Percentiles rank a stretch among this genome's conserved stretches.
phyloP scores from a whole-genome alignment of 2,888 invertebrate genomes.

The Spatulosminthurus flaviceps region DNA sequence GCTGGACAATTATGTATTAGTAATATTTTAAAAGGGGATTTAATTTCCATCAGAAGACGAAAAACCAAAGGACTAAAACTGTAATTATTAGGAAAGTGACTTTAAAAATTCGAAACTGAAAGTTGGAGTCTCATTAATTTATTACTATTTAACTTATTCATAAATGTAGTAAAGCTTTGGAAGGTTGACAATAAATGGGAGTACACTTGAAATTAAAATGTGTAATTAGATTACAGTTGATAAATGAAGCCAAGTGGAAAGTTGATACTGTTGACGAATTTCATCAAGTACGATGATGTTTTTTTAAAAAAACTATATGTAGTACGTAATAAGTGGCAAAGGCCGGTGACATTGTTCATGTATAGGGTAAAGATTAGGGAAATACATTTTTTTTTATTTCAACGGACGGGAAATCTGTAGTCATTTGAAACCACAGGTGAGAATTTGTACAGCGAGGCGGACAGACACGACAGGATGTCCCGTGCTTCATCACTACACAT shows the following conservation, averaged over 20 bases:
- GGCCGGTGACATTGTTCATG: neutral
- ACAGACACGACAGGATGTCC: slow-evolving; percentile 35
- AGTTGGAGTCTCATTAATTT: too few species aligned
- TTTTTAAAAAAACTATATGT: neutral
- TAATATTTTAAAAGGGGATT: too few species aligned
- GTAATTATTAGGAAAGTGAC: too few species aligned
- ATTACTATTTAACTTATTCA: neutral
- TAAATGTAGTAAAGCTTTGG: neutral
- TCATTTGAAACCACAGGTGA: slow-evolving; percentile 36
- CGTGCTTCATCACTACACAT: slow-evolving; percentile 22
- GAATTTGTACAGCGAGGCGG: slow-evolving; percentile 18
- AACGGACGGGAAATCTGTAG: slow-evolving; percentile 11
- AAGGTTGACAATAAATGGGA: neutral
- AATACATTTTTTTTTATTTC: neutral
- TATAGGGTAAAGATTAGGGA: neutral
- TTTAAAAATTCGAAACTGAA: too few species aligned
- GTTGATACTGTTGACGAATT: slow-evolving; percentile 8
- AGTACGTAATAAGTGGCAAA: neutral
- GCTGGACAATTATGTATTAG: too few species aligned
- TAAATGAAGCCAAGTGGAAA: slow-evolving; percentile 14
- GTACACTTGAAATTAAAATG: neutral
- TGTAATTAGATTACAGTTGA: neutral
- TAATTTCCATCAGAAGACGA: too few species aligned
- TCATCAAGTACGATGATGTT: neutral
- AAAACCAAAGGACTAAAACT: too few species aligned